A percentile compares a stretch with the other conserved stretches of the same genome.
These are phyloP conservation scores for Cnemophilus loriae DNA, from an alignment of 2,113 vertebrate species.

Conservation along the genomic window DNA sequence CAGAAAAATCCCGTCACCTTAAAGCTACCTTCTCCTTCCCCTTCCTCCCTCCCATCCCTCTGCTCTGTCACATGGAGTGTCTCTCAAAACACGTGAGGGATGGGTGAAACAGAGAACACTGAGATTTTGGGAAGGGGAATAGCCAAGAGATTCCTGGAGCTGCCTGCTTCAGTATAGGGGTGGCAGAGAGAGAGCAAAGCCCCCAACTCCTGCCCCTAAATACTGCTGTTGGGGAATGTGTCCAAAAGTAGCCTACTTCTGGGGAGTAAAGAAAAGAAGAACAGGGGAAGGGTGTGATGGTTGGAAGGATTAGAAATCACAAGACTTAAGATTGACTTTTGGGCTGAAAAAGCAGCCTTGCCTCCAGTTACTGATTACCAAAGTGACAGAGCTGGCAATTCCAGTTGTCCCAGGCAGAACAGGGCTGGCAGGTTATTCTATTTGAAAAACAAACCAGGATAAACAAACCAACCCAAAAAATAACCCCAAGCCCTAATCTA, in stretches of 20 bases:
- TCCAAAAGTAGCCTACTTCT: neutral
- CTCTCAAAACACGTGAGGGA: neutral
- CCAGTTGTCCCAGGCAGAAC: rapidly evolving
- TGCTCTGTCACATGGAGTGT: neutral
- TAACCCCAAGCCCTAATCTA: neutral
- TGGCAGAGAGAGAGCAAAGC: neutral
- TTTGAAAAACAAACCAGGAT: neutral
- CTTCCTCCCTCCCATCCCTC: neutral
- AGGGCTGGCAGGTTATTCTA: neutral
- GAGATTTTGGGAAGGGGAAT: neutral
- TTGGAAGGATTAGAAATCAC: neutral
- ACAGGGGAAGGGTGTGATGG: neutral
- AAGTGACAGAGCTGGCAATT: neutral
- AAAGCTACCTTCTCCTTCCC: neutral
- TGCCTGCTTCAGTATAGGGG: neutral
- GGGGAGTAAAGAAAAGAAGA: rapidly evolving
- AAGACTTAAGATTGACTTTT: neutral
- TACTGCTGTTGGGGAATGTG: neutral
- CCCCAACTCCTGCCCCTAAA: rapidly evolving
- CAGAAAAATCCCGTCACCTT: neutral
- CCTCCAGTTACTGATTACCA: neutral
- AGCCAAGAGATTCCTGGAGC: neutral
- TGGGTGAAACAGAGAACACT: neutral
- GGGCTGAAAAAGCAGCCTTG: neutral
- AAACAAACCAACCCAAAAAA: neutral